Conservation (phyloP, 2,888 invertebrate species). For the Hoplodrina blanda region DNA sequence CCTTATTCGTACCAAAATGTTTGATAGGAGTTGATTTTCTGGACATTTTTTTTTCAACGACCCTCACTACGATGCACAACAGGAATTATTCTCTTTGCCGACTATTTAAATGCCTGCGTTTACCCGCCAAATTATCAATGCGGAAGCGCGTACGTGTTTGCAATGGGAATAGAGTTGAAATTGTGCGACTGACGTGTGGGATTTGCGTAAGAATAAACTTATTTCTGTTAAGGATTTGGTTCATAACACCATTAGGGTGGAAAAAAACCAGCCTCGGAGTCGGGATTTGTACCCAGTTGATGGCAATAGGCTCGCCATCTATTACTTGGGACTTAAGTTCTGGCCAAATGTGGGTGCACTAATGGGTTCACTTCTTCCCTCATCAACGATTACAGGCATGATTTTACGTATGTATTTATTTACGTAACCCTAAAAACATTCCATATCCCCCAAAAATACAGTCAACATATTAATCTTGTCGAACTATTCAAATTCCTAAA, state of each 20-base stretch:
- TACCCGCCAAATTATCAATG: conserved; percentile 55
- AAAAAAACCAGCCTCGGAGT: too few species aligned
- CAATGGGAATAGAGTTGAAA: conserved; percentile 43
- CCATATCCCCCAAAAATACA: conserved; percentile 13
- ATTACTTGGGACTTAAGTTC: too few species aligned
- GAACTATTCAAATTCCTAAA: conserved; percentile 38
- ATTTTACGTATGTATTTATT: too few species aligned
- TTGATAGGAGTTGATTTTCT: conserved; percentile 18
- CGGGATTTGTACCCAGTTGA: too few species aligned
- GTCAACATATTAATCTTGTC: conserved; percentile 25
- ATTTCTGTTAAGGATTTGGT: neutral
- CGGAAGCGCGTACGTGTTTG: conserved; percentile 46
- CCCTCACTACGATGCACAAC: conserved; percentile 28
- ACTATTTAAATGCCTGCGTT: conserved; percentile 57
- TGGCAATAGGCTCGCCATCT: too few species aligned
- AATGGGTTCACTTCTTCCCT: too few species aligned
- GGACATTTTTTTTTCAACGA: accelerated
- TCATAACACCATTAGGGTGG: too few species aligned
- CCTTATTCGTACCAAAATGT: too few species aligned
- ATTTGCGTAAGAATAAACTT: neutral
- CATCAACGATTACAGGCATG: too few species aligned
- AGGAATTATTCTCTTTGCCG: conserved; percentile 52
- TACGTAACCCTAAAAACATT: neutral
- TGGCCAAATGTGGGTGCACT: too few species aligned
- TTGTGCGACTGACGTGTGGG: conserved; percentile 11